phyloP scores from a whole-genome alignment of 2,888 invertebrate genomes.

The Tridacna crocea region DNA sequence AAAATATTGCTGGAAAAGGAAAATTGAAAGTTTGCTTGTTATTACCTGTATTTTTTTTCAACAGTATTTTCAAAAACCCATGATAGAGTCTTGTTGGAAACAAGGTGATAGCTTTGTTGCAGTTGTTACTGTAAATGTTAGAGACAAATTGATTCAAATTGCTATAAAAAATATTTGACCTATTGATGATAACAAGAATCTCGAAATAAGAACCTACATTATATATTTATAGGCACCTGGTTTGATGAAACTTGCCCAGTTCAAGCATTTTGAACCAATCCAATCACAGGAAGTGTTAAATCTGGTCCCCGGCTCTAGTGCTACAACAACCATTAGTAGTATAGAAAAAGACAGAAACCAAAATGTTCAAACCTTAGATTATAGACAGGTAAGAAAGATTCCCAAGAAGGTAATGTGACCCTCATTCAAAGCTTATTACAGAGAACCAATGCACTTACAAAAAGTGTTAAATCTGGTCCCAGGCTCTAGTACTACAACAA shows the following conservation, averaged over 20 bases:
- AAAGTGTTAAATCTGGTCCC: slow-evolving; percentile 66
- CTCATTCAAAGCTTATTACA: no score
- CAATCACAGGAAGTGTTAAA: slow-evolving; percentile 73
- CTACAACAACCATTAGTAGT: slow-evolving; percentile 39
- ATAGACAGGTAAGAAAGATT: slow-evolving; percentile 57
- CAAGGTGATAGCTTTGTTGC: no score
- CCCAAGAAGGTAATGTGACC: no score
- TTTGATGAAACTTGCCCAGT: slow-evolving; percentile 84
- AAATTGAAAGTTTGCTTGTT: background rate
- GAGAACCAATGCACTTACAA: slow-evolving; percentile 71
- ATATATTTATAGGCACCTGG: slow-evolving; percentile 38
- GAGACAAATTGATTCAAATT: no score
- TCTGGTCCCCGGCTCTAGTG: slow-evolving; percentile 47
- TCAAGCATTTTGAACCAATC: slow-evolving; percentile 81
- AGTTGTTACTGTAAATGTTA: no score
- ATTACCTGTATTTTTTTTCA: background rate
- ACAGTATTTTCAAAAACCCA: no score
- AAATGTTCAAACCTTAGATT: slow-evolving; percentile 68
- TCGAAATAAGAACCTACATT: no score
- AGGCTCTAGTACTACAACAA: slow-evolving; percentile 44
- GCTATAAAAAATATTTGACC: no score
- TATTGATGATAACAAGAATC: no score
- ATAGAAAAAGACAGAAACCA: slow-evolving; percentile 58
- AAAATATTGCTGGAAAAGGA: background rate
- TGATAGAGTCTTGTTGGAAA: no score